A percentile compares a stretch with the other conserved stretches of the same genome.
Evolutionary conservation across 2,113 vertebrate species (phyloP).

Genomic region (Salvelinus fontinalis): DNA sequence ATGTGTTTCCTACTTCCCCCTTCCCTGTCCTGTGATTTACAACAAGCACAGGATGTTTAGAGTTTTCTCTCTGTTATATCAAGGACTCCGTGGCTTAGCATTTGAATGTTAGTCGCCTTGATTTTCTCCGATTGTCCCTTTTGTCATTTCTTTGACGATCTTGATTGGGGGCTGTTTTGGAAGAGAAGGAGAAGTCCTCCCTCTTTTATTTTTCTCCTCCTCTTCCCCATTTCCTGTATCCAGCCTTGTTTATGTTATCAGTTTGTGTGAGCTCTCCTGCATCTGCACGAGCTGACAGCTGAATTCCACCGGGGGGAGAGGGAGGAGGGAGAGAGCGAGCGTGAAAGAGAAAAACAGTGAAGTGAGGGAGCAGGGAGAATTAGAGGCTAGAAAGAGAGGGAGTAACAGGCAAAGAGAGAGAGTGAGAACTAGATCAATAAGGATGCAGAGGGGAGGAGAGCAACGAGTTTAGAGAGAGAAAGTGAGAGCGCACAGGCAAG

Average conservation of each 20-base stretch:
- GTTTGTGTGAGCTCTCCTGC: conserved; percentile 63
- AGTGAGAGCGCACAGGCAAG: conserved; percentile 14
- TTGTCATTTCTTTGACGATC: conserved; percentile 28
- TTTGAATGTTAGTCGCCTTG: conserved; percentile 20
- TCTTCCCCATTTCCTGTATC: conserved; percentile 67
- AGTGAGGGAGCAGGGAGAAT: not conserved
- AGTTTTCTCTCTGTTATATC: conserved; percentile 46
- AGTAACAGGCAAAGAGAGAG: conserved; percentile 12
- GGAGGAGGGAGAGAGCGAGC: conserved; percentile 39
- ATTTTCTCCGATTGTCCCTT: conserved; percentile 34
- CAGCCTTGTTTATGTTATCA: conserved; percentile 67
- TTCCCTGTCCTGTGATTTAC: conserved; percentile 39
- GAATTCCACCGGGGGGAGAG: conserved; percentile 67
- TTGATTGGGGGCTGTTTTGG: conserved; percentile 57
- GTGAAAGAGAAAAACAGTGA: conserved; percentile 34
- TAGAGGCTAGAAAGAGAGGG: conserved; percentile 9
- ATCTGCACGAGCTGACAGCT: conserved; percentile 70
- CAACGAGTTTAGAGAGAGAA: conserved; percentile 2
- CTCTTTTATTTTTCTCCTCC: conserved; percentile 40
- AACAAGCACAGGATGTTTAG: conserved; percentile 58
- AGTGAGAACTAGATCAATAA: not conserved
- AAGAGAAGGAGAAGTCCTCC: conserved; percentile 61
- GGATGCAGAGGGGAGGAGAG: conserved; percentile 20
- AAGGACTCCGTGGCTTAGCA: conserved; percentile 23
- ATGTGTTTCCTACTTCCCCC: not conserved